A percentile compares a stretch with the other conserved stretches of the same genome.
phyloP scores from a whole-genome alignment of 2,113 vertebrate genomes.

The Pteruthius melanotis region DNA sequence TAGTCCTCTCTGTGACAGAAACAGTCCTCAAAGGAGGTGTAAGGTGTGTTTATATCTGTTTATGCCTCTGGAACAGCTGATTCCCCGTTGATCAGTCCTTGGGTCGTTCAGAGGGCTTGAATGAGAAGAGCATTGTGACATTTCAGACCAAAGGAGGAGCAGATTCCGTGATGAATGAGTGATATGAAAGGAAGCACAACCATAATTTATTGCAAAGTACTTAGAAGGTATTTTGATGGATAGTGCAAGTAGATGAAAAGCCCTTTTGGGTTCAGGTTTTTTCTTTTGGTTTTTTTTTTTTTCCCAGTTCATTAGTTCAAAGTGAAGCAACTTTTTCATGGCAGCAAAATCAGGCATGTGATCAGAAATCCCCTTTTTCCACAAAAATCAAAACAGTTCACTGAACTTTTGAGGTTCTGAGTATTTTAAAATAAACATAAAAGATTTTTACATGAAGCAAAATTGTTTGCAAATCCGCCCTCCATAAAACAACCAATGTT shows the following conservation, averaged over 20 bases:
- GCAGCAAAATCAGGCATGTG: background rate
- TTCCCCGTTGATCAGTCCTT: background rate
- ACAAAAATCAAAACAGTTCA: background rate
- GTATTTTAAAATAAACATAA: background rate
- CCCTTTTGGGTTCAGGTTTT: background rate
- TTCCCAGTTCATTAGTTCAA: background rate
- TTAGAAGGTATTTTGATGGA: constrained; percentile 34
- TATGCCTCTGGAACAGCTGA: background rate
- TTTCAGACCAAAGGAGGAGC: background rate
- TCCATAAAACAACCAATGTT: background rate
- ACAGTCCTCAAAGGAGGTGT: background rate
- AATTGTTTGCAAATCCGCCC: background rate
- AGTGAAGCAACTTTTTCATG: background rate
- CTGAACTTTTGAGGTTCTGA: background rate
- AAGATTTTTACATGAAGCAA: background rate
- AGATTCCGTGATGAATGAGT: background rate
- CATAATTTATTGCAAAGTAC: constrained; percentile 17
- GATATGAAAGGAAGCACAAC: constrained; percentile 20
- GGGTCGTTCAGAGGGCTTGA: background rate
- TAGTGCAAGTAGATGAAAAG: constrained; percentile 16
- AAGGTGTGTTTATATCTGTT: rapidly evolving
- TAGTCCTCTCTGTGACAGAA: background rate
- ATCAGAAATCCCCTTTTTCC: background rate
- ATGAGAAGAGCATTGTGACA: background rate
- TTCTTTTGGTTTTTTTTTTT: background rate